Evolutionary conservation across 2,113 vertebrate species (phyloP).

Genomic region (Todiramphus saurophagus): DNA sequence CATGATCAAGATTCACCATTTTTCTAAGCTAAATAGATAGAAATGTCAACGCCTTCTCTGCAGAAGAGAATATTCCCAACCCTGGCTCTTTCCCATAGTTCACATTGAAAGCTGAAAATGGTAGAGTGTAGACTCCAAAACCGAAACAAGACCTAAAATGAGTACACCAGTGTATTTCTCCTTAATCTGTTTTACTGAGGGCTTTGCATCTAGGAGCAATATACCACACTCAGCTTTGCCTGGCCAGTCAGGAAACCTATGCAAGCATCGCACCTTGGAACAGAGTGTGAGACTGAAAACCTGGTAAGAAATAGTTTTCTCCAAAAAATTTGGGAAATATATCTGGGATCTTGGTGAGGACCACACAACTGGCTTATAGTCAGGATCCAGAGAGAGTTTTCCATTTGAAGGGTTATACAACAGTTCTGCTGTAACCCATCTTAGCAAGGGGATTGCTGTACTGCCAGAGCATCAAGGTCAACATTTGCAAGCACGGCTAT

Average conservation of each 20-base stretch:
- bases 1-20: not conserved
- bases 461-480: not conserved
- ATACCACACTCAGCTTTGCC: not conserved
- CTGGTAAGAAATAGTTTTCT: not conserved
- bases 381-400: not conserved
- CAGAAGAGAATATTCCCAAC: not conserved
- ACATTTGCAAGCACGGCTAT: not conserved
- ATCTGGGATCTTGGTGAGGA: not conserved
- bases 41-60: not conserved
- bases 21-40: slow-evolving; percentile 5
- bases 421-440: not conserved
- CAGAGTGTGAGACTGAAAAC: not conserved
- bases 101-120: not conserved
- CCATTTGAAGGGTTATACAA: not conserved
- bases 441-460: not conserved
- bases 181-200: not conserved
- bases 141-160: not conserved
- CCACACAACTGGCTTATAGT: not conserved
- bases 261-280: not conserved
- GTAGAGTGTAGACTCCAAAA: not conserved
- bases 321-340: not conserved
- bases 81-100: not conserved
- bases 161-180: not conserved
- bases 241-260: not conserved
- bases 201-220: not conserved